Conservation (phyloP, 1,140 invertebrate species). For the Drosophila kikkawai region DNA sequence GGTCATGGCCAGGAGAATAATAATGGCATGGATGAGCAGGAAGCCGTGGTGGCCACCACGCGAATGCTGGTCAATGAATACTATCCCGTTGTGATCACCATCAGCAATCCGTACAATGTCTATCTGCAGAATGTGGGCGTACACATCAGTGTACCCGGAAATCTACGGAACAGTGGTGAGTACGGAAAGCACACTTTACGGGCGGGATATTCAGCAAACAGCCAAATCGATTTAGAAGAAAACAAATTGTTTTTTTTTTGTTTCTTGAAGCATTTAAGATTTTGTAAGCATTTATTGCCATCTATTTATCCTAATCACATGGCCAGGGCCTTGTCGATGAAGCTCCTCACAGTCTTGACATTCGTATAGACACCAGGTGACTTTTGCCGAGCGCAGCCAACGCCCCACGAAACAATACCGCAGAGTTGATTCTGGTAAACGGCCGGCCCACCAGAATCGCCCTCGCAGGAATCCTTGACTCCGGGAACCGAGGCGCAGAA, state of each 20-base stretch:
- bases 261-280: too few relatives aligned
- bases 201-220: not conserved
- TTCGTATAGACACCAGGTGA: slow-evolving; percentile 87
- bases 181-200: not conserved
- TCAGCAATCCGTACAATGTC: slow-evolving; percentile 79
- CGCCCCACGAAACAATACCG: slow-evolving; percentile 87
- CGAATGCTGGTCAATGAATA: slow-evolving; percentile 84
- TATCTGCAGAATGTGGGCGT: slow-evolving; percentile 81
- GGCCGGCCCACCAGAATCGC: slow-evolving; percentile 88
- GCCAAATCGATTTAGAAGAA: too few relatives aligned
- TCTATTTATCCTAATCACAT: slow-evolving; percentile 19
- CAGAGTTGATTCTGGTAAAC: slow-evolving; percentile 86
- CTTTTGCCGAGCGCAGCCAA: slow-evolving; percentile 86
- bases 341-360: slow-evolving; percentile 83
- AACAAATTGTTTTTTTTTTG: too few relatives aligned
- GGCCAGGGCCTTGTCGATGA: slow-evolving; percentile 72
- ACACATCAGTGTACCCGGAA: slow-evolving; percentile 74
- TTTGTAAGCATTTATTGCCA: not conserved
- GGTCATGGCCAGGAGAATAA: slow-evolving; percentile 49
- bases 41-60: slow-evolving; percentile 15
- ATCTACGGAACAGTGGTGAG: slow-evolving; percentile 78
- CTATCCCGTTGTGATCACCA: slow-evolving; percentile 72
- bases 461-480: slow-evolving; percentile 78
- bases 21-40: slow-evolving; percentile 5
- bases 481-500: slow-evolving; percentile 69